Evolutionary conservation across 1,140 invertebrate species (phyloP), one percentile per base, ranked within the genome.

Genomic region (Riptortus pedestris): DNA sequence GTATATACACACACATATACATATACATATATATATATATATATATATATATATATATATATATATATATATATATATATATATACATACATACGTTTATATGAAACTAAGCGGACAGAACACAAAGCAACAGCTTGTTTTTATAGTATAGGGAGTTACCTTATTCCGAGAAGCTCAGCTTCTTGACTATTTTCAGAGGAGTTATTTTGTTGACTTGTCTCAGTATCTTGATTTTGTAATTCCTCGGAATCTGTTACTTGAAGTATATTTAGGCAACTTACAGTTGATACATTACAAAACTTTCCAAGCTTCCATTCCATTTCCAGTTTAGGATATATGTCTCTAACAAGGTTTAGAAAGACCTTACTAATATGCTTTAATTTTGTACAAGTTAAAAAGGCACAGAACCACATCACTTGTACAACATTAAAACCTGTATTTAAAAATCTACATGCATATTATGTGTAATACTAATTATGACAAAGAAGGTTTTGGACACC

Each of bases 321-420:
- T 60, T 83, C 81, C 4, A 79, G 74, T 70, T 83, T 85, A 1
- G 87, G 87, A 74, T 86, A 88, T 2, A 85, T 74, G 69, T 88
- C 85, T 20, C 82, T 79, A 68, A 33, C 72, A 71, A 66, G 68
- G 59, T 51, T 59, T 55, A 11, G 14, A 31, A 29, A 12, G 16
- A 12, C 55, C 28, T 28, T 31, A 20, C 20, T 18, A 27, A 22
- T n/a, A 26, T 64, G 12, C 9, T 11, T 24, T 63, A 57, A 45
- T 31, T 27, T 26, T 28, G n/a, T n/a, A 51, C 27, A 33, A 43
- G 9, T 28, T 14, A n/a, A 11, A 22, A 52, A 7, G 7, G 20
- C 14, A 52, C 22, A n/a, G n/a, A n/a, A n/a, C n/a, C n/a, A n/a
- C n/a, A n/a, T n/a, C n/a, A n/a, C n/a, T n/a, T n/a, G n/a, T n/a